phyloP scores from a whole-genome alignment of 1,140 invertebrate species.

The Atta cephalotes region DNA sequence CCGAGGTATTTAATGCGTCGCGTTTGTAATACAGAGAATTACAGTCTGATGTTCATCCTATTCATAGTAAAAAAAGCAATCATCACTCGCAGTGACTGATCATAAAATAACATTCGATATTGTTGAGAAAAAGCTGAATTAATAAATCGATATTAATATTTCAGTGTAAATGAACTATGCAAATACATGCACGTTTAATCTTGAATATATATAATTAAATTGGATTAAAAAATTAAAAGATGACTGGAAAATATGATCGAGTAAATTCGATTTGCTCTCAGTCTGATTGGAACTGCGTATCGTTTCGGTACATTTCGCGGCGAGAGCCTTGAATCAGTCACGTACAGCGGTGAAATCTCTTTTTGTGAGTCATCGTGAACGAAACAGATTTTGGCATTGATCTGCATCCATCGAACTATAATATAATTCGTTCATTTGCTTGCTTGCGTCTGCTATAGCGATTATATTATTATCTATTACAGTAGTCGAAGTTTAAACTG shows the following conservation, averaged over 20 bases:
- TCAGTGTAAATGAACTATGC: not conserved
- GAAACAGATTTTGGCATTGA: slow-evolving; percentile 30
- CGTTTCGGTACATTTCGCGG: slow-evolving; percentile 28
- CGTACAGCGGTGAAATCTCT: slow-evolving; percentile 10
- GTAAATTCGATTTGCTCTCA: not conserved
- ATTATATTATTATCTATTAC: not conserved
- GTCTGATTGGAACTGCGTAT: slow-evolving; percentile 21
- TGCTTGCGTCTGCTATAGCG: too few relatives aligned
- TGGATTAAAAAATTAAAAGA: slow-evolving; percentile 6
- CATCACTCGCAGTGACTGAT: not conserved
- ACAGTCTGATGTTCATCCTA: not conserved
- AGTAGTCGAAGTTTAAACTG: not conserved
- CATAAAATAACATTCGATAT: not conserved
- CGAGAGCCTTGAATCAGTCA: slow-evolving; percentile 37
- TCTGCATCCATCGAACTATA: slow-evolving; percentile 4
- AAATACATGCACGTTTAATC: not conserved
- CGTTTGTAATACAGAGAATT: not conserved
- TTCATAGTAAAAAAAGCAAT: not conserved
- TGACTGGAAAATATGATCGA: not conserved
- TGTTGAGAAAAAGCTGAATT: not conserved
- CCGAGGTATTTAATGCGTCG: not conserved
- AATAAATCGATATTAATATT: not conserved
- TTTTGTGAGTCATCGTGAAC: slow-evolving; percentile 23
- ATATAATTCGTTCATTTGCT: not conserved
- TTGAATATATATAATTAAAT: not conserved